Conservation (phyloP, 2,113 vertebrate species). For the Ivindomyrus marchei region DNA sequence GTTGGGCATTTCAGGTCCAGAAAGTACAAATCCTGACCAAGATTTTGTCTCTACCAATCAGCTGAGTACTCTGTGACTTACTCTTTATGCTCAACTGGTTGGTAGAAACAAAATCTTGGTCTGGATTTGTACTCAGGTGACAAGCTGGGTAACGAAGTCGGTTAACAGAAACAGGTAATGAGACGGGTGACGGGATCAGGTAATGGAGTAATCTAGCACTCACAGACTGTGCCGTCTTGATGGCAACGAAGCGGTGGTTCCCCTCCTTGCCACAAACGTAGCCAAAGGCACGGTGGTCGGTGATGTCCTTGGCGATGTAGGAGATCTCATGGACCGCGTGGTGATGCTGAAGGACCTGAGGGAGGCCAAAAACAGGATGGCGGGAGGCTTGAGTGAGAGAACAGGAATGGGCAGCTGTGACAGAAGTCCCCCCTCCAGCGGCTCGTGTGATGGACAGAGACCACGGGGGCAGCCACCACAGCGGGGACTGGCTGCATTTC, state of each 20-base stretch:
- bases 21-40: too few relatives aligned
- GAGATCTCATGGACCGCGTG: conserved; percentile 98
- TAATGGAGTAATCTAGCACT: conserved; percentile 48
- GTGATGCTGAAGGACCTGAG: conserved; percentile 88
- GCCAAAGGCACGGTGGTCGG: conserved; percentile 94
- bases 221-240: conserved; percentile 96
- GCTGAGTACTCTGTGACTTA: too few relatives aligned
- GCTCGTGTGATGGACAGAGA: neutral
- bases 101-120: too few relatives aligned
- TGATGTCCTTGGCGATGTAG: conserved; percentile 98
- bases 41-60: too few relatives aligned
- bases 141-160: neutral
- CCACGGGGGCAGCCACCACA: neutral
- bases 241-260: conserved; percentile 95
- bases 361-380: conserved; percentile 12
- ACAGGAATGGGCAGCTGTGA: neutral
- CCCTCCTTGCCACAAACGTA: conserved; percentile 97
- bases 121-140: neutral
- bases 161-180: neutral
- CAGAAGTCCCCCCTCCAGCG: neutral
- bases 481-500: neutral
- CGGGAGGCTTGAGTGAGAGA: neutral
- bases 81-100: too few relatives aligned
- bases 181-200: neutral
- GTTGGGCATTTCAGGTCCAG: too few relatives aligned